These are phyloP conservation scores for Latrodectus elegans DNA, from an alignment of 2,888 invertebrate genomes.

Conservation along the genomic window DNA sequence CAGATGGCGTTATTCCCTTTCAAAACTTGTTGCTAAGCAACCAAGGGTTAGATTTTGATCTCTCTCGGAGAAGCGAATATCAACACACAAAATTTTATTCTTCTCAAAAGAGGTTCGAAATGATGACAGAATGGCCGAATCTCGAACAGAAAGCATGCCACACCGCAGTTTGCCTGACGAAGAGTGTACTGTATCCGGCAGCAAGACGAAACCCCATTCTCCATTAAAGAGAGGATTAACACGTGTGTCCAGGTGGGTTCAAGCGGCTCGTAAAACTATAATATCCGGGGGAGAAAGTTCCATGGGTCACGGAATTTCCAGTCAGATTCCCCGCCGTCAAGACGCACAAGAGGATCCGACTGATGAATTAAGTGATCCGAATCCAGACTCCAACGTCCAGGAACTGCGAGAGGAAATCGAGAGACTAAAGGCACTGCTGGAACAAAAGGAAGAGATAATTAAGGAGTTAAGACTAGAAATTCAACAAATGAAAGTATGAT, in stretches of 20 bases:
- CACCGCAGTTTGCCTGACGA: slow-evolving; percentile 11
- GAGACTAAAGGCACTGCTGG: slow-evolving; percentile 9
- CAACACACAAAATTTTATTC: not conserved
- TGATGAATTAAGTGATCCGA: not conserved
- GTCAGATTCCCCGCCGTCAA: not conserved
- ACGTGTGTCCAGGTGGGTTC: slow-evolving; percentile 41
- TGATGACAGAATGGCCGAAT: slow-evolving; percentile 35
- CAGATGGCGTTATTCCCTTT: not conserved
- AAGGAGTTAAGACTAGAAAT: slow-evolving; percentile 33
- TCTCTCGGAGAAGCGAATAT: not conserved
- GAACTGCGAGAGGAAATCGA: slow-evolving; percentile 23
- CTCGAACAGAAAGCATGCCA: not conserved
- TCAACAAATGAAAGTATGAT: slow-evolving; percentile 43
- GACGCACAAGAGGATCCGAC: not conserved
- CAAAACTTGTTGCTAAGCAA: not conserved
- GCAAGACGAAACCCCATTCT: slow-evolving; percentile 25
- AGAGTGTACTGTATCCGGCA: not conserved
- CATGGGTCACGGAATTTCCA: slow-evolving; percentile 27
- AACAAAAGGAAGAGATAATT: slow-evolving; percentile 41
- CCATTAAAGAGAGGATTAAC: slow-evolving; percentile 48
- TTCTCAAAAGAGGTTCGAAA: not conserved
- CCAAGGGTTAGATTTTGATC: not conserved
- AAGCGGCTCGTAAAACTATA: slow-evolving; percentile 25
- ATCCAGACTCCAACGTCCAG: not conserved
- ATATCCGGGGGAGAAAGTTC: slow-evolving; percentile 2